phyloP scores from a whole-genome alignment of 2,888 invertebrate genomes.

The Luperina testacea region DNA sequence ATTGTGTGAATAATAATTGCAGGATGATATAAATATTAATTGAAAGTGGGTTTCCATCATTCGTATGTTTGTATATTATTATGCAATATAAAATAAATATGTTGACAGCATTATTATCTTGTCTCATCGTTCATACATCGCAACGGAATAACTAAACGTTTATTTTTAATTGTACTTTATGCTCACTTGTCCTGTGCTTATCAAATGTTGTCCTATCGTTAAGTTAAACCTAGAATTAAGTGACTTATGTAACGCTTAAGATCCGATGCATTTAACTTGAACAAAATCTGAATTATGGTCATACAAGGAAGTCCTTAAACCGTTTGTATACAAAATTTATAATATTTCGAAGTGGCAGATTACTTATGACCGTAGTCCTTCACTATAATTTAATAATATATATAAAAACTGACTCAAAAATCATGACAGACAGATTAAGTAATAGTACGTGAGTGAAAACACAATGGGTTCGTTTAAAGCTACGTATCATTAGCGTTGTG shows the following conservation, averaged over 20 bases:
- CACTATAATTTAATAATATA: constrained; percentile 50
- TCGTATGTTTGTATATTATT: constrained; percentile 9
- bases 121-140: constrained; percentile 15
- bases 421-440: constrained; percentile 72
- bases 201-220: constrained; percentile 12
- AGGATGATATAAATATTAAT: constrained; percentile 18
- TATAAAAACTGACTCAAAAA: constrained; percentile 59
- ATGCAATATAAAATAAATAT: constrained; percentile 22
- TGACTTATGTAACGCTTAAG: constrained; percentile 9
- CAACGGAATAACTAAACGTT: neutral
- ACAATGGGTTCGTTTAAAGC: constrained; percentile 78
- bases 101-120: constrained; percentile 11
- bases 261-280: neutral
- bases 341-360: constrained; percentile 15
- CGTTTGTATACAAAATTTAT: constrained; percentile 11
- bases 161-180: constrained; percentile 7
- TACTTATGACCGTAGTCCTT: constrained; percentile 13
- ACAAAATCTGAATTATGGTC: constrained; percentile 5
- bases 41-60: constrained; percentile 18
- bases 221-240: neutral
- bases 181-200: neutral
- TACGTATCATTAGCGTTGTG: constrained; percentile 72
- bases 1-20: constrained; percentile 1
- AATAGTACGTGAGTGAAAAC: constrained; percentile 82
- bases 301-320: constrained; percentile 23